Evolutionary conservation across 2,797 vertebrate genomes (phyloP), one percentile per base, ranked within the genome.

Genomic region (Pteronotus mesoamericanus): DNA sequence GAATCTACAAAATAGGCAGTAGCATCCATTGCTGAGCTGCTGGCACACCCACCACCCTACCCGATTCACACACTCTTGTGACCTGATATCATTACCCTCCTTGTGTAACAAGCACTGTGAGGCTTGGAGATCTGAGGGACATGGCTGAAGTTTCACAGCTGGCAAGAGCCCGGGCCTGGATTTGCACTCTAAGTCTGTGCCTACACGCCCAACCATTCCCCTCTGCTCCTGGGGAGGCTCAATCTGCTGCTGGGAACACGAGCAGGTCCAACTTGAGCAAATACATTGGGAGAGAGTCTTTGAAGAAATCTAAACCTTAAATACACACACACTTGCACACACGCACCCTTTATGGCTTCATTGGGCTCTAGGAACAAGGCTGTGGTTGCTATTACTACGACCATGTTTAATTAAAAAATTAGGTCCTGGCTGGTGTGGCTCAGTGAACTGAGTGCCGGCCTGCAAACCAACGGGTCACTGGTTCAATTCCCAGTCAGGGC

Each of bases 191-290:
- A 12, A 11, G 15, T 51, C 44, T 19, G n/a, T 46, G 64, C 55
- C 57, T 22, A 2, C 2, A 3, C 0, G 0, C 19, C 51, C n/a
- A 37, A 2, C 48, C 68, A 6, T 26, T 32, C 6, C 1, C 5
- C 53, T 29, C 10, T 1, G 34, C 53, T 42, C 32, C 6, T 0
- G 0, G n/a, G 66, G 48, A 66, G 12, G 0, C 46, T 34, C 77
- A 1, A 10, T 44, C 15, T 14, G 39, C 2, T 22, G 26, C 71
- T 18, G 10, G 57, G 77, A 61, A 32, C n/a, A 39, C 48, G 14
- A 15, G n/a, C 57, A 1, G 26, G 9, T 32, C 44, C 44, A 34
- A 3, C 1, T 15, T 4, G 9, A 15, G 37, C 2, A 12, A 57
- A 83, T 9, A 29, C 24, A 5, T 15, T 1, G 11, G 34, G 22